These are phyloP conservation scores for Choristoneura rosaceana DNA, from an alignment of 2,888 invertebrate genomes.

Conservation along the genomic window DNA sequence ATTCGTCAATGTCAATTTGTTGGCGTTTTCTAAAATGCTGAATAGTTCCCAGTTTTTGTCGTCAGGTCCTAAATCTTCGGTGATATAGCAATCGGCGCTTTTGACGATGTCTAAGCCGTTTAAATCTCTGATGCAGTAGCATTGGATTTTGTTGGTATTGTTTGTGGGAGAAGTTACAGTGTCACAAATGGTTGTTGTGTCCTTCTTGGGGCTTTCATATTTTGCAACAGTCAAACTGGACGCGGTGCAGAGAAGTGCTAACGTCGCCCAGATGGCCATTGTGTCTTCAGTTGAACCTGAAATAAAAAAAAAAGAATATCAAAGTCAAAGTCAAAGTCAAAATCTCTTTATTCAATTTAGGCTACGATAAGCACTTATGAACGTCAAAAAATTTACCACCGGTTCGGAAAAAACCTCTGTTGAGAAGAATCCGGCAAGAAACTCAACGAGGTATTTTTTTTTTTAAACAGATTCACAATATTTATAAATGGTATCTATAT, in stretches of 20 bases:
- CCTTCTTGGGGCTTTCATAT: slow-evolving; percentile 61
- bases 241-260: slow-evolving; percentile 50
- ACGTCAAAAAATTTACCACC: no score
- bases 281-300: slow-evolving; percentile 26
- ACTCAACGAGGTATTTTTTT: no score
- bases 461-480: no score
- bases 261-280: slow-evolving; percentile 33
- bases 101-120: slow-evolving; percentile 69
- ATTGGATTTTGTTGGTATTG: slow-evolving; percentile 69
- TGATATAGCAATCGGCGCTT: slow-evolving; percentile 90
- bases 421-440: no score
- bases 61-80: slow-evolving; percentile 83
- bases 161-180: slow-evolving; percentile 46
- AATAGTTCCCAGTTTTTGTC: slow-evolving; percentile 89
- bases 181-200: slow-evolving; percentile 63
- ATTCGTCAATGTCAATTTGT: slow-evolving; percentile 88
- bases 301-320: slow-evolving; percentile 1
- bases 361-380: no score
- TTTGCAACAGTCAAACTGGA: slow-evolving; percentile 64
- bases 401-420: no score
- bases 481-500: no score
- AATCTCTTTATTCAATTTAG: no score
- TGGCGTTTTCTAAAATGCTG: slow-evolving; percentile 85
- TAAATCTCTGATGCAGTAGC: slow-evolving; percentile 64
- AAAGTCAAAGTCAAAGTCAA: no score